Evolutionary conservation across 2,888 invertebrate species (phyloP), one percentile per base, ranked within the genome.

Genomic region (Erebia epiphron): DNA sequence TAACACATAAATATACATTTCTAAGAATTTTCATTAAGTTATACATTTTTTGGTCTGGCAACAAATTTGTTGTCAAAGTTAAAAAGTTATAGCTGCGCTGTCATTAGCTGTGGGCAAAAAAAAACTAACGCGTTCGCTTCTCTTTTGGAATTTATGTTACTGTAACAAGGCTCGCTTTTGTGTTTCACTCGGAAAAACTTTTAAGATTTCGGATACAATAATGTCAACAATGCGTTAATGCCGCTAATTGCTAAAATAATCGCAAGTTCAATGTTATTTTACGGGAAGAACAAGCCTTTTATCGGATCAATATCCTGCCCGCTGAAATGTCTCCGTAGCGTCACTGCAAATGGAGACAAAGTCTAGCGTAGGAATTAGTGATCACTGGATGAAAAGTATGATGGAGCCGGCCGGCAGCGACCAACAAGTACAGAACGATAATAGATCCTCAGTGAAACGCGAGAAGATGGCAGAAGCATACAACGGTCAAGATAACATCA

Each of bases 91-190:
- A 76, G 79, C 92, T 91, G 91, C 76, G 79, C 91, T 91, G 92
- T 91, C 92, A 92, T 88, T 90, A 90, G 85, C 88, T 85, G 80
- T 82, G 82, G 81, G 79, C 88, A 79, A 92, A 79, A 26, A 92
- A 90, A 91, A 92, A 90, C 79, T 83, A 90, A 87, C 86, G 89
- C 92, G 91, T 86, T 88, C 92, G 91, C 92, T 92, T 92, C 93
- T 92, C 92, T 92, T 74, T 74, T 93, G 93, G 92, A 91, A 92
- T 93, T 93, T 93, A 93, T 92, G 90, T 89, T 89, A 87, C 88
- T 82, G 92, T 90, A 92, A 92, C 93, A 93, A 93, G 93, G 92
- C 92, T 93, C 85, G 83, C 90, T 92, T 91, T 93, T 92, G 92
- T 92, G 84, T 90, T 91, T 87, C 86, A 84, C 85, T 77, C 76